These are phyloP conservation scores for Microcebus murinus DNA, from an alignment of 2,113 vertebrate species.

Conservation along the genomic window DNA sequence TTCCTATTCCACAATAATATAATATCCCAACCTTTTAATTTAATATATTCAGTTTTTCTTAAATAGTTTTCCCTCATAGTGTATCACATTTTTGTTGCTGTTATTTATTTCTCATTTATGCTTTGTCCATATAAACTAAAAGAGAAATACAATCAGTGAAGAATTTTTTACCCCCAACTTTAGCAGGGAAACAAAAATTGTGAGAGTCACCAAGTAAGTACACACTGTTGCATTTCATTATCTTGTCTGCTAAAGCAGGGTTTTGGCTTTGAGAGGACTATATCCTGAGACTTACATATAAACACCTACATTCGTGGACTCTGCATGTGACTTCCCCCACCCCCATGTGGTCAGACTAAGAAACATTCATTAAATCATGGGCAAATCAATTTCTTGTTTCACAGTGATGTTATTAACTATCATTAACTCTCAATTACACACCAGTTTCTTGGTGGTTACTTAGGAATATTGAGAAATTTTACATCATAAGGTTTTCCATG, in stretches of 20 bases:
- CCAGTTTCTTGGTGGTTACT: conserved; percentile 12
- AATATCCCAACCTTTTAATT: conserved; percentile 12
- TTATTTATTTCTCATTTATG: background rate
- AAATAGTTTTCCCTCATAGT: background rate
- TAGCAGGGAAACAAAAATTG: background rate
- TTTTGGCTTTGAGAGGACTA: background rate
- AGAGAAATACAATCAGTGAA: background rate
- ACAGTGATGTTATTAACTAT: background rate
- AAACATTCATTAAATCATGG: background rate
- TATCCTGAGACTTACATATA: background rate
- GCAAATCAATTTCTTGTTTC: background rate
- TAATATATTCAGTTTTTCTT: conserved; percentile 5
- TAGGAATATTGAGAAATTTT: background rate
- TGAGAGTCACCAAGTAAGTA: background rate
- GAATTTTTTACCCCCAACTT: background rate
- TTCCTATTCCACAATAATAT: background rate
- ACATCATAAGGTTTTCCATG: background rate
- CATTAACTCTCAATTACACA: background rate
- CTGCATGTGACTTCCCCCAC: background rate
- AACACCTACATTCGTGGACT: background rate
- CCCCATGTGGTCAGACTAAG: background rate
- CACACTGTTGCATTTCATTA: background rate
- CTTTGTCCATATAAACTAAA: background rate
- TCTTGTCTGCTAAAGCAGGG: background rate
- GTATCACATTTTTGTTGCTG: background rate